Conservation (phyloP, 1,140 invertebrate genomes). For the Drosophila aff. region DNA sequence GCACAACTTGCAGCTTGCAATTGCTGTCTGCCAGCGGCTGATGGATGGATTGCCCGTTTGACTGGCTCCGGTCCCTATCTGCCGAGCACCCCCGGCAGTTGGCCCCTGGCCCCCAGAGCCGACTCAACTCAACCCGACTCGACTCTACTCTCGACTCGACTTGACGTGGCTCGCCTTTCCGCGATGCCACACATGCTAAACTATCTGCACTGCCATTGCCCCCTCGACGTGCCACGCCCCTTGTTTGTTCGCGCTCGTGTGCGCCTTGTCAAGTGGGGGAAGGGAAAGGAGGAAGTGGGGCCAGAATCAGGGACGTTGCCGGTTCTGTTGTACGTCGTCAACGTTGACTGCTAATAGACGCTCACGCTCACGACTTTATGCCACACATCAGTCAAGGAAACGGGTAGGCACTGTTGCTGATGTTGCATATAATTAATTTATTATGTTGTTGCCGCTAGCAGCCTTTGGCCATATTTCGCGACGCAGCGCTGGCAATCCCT, state of each 20-base stretch:
- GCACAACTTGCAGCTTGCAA: slow-evolving; percentile 75
- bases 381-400: slow-evolving; percentile 63
- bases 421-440: slow-evolving; percentile 84
- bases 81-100: slow-evolving; percentile 8
- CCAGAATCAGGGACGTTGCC: slow-evolving; percentile 36
- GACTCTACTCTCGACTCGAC: slow-evolving; percentile 18
- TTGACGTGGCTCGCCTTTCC: slow-evolving; percentile 46
- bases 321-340: slow-evolving; percentile 63
- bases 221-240: slow-evolving; percentile 53
- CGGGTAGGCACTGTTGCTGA: slow-evolving; percentile 51
- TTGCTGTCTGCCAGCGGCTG: slow-evolving; percentile 76
- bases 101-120: slow-evolving; percentile 16
- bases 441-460: slow-evolving; percentile 78
- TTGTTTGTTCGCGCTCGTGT: slow-evolving; percentile 78
- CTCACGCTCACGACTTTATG: slow-evolving; percentile 77
- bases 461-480: slow-evolving; percentile 69
- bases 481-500: slow-evolving; percentile 28
- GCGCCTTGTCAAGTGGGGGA: slow-evolving; percentile 59
- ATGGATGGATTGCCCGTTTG: slow-evolving; percentile 82
- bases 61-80: slow-evolving; percentile 55
- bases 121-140: slow-evolving; percentile 20
- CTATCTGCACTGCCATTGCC: slow-evolving; percentile 52
- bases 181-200: slow-evolving; percentile 80
- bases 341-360: slow-evolving; percentile 80
- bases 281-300: neutral